phyloP scores from a whole-genome alignment of 2,888 invertebrate genomes.

The Physocephala rufipes region DNA sequence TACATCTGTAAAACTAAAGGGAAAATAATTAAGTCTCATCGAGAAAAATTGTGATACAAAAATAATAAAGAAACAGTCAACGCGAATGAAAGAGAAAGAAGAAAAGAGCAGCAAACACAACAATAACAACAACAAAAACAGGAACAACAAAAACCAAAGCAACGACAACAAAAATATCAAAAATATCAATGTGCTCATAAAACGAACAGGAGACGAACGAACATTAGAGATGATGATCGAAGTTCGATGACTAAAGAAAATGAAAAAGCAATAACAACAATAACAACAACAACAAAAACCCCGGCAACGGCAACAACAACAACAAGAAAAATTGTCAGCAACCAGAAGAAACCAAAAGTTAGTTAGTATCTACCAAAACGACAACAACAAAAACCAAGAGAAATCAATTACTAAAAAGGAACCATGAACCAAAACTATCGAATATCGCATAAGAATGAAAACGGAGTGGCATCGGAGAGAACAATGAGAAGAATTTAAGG shows the following conservation, averaged over 20 bases:
- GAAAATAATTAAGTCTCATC: constrained; percentile 24
- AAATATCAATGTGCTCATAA: too few species aligned
- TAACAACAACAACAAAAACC: constrained; percentile 22
- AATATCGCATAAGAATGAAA: constrained; percentile 12
- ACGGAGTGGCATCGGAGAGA: constrained; percentile 7
- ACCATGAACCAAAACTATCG: constrained; percentile 31
- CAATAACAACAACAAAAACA: constrained; percentile 9
- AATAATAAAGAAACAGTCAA: constrained; percentile 2
- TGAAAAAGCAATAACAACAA: constrained; percentile 33
- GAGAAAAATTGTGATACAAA: constrained; percentile 17
- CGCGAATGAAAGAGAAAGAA: background rate
- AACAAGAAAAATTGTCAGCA: too few species aligned
- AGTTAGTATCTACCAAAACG: background rate
- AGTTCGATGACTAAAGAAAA: too few species aligned
- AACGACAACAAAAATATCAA: constrained; percentile 8
- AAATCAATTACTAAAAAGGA: too few species aligned
- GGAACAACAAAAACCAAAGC: constrained; percentile 9
- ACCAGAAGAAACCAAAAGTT: too few species aligned
- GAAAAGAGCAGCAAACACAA: background rate
- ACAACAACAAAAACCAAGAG: too few species aligned
- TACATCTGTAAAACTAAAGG: constrained; percentile 23
- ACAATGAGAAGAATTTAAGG: constrained; percentile 1
- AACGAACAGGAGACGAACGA: constrained; percentile 11
- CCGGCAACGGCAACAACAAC: constrained; percentile 20
- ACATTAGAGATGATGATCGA: too few species aligned